Conservation (phyloP, 2,888 invertebrate species). For the Strigamia transsilvanica region DNA sequence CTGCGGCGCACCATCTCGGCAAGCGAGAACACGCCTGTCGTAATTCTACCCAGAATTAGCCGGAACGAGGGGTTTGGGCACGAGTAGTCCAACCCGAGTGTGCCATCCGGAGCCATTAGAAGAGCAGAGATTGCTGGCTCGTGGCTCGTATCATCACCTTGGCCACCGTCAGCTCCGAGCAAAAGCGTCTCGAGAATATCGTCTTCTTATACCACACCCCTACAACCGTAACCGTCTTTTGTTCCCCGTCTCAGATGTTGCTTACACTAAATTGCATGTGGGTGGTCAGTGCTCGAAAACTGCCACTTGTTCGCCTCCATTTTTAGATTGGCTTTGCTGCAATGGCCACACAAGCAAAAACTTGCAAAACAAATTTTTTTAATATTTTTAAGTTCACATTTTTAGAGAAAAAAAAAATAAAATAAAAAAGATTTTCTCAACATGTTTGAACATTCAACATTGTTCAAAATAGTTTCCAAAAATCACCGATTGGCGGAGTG, state of each 20-base stretch:
- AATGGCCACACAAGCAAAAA: not conserved
- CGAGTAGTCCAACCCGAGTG: constrained; percentile 42
- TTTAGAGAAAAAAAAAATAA: not conserved
- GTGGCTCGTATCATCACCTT: constrained; percentile 49
- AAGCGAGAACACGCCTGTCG: constrained; percentile 42
- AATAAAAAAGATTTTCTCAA: not conserved
- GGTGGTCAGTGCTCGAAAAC: constrained; percentile 29
- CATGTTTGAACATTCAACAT: no score
- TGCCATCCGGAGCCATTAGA: constrained; percentile 47
- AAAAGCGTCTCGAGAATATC: constrained; percentile 46
- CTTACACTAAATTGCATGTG: constrained; percentile 36
- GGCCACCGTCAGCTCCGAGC: constrained; percentile 27
- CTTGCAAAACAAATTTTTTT: not conserved
- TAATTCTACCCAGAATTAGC: constrained; percentile 41
- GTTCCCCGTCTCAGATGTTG: constrained; percentile 21
- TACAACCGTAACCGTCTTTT: constrained; percentile 35
- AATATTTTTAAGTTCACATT: no score
- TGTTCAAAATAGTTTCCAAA: no score
- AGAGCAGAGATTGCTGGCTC: constrained; percentile 48
- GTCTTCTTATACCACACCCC: constrained; percentile 27
- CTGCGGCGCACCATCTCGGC: constrained; percentile 40
- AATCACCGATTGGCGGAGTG: no score
- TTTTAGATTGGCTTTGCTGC: constrained; percentile 17
- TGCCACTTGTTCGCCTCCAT: not conserved
- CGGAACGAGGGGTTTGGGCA: constrained; percentile 45